phyloP scores from a whole-genome alignment of 2,797 vertebrate species.

The Alectoris magna region DNA sequence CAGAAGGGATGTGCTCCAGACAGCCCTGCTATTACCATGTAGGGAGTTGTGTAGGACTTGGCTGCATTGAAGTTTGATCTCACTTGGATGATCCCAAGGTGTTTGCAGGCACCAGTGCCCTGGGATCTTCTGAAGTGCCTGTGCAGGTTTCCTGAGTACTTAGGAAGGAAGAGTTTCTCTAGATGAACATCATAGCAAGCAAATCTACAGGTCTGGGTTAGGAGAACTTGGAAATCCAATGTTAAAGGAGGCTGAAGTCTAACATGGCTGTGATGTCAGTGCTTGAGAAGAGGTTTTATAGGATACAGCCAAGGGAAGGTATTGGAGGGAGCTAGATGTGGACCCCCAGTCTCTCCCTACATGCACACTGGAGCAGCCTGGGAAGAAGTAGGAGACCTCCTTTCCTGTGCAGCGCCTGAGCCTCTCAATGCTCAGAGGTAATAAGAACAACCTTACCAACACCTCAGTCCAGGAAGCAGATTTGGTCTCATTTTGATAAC shows the following conservation, averaged over 20 bases:
- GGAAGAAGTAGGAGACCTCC: background rate
- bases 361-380: background rate
- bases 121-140: background rate
- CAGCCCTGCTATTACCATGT: background rate
- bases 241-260: background rate
- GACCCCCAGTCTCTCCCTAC: background rate
- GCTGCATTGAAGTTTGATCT: background rate
- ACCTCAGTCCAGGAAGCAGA: background rate
- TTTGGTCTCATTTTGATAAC: background rate
- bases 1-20: background rate
- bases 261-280: background rate
- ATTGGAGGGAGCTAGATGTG: background rate
- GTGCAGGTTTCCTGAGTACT: background rate
- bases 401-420: background rate
- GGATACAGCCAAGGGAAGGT: background rate
- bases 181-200: background rate
- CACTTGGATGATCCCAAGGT: background rate
- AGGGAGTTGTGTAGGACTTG: background rate
- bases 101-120: background rate
- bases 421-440: background rate
- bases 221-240: background rate
- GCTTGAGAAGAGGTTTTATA: background rate
- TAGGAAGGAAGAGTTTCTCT: background rate
- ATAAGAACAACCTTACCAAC: background rate
- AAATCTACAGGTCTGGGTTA: background rate